phyloP scores from a whole-genome alignment of 2,797 vertebrate genomes.

The Pseudotriccus pelzelni region DNA sequence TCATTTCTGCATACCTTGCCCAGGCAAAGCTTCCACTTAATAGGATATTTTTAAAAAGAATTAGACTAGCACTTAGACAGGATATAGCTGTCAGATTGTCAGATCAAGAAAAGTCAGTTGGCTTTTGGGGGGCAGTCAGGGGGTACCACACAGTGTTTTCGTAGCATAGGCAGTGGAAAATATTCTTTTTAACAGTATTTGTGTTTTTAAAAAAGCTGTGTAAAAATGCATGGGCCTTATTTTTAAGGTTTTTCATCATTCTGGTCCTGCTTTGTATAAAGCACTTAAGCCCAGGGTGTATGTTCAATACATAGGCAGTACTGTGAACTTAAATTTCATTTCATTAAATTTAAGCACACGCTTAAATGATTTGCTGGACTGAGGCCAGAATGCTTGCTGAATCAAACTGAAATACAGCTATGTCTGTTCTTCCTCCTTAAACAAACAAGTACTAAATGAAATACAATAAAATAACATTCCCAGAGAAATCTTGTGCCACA shows the following conservation, averaged over 20 bases:
- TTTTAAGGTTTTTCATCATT: constrained; percentile 6
- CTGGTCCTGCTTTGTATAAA: constrained; percentile 15
- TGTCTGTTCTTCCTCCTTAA: constrained; percentile 45
- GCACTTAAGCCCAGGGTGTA: background rate
- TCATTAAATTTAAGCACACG: constrained; percentile 17
- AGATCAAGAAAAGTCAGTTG: constrained; percentile 37
- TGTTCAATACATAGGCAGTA: background rate
- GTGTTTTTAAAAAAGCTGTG: background rate
- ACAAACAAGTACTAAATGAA: constrained; percentile 54
- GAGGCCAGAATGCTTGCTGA: constrained; percentile 31
- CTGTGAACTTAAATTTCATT: constrained; percentile 31
- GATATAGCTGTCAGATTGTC: constrained; percentile 50
- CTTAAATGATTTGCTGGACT: constrained; percentile 54
- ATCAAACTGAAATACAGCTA: constrained; percentile 46
- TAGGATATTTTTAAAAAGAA: constrained; percentile 40
- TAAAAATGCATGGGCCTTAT: background rate
- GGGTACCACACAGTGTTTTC: background rate
- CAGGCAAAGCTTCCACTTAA: constrained; percentile 58
- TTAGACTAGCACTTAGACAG: constrained; percentile 50
- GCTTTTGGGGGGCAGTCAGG: background rate
- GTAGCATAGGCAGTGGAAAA: constrained; percentile 26
- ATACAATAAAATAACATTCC: constrained; percentile 65
- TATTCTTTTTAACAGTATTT: background rate
- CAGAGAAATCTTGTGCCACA: constrained; percentile 36
- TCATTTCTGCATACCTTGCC: constrained; percentile 62